These are phyloP conservation scores for Bagarius yarrelli DNA, from an alignment of 2,113 vertebrate species.

Conservation along the genomic window DNA sequence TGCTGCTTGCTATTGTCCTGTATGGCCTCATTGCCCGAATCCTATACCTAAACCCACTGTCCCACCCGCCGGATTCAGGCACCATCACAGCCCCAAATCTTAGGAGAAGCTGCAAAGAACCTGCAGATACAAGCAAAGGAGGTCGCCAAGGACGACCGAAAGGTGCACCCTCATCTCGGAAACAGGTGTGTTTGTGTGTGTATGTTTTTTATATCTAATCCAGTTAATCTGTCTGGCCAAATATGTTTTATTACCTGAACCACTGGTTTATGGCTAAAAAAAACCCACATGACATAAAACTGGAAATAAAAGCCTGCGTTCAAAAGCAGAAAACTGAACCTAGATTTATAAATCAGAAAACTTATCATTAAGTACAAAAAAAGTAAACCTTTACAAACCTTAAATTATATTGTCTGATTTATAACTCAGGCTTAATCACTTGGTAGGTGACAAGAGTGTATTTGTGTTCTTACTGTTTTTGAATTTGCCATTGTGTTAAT, in stretches of 20 bases:
- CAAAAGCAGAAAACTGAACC: neutral
- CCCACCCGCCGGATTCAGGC: slow-evolving; percentile 58
- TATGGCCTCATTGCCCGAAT: slow-evolving; percentile 74
- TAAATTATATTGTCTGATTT: neutral
- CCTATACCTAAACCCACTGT: slow-evolving; percentile 71
- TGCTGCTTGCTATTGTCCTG: slow-evolving; percentile 74
- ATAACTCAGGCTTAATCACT: neutral
- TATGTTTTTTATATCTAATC: slow-evolving; percentile 23
- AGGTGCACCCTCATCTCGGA: slow-evolving; percentile 71
- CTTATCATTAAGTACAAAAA: neutral
- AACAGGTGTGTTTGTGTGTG: slow-evolving; percentile 68
- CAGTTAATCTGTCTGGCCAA: slow-evolving; percentile 5
- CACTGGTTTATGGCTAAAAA: neutral
- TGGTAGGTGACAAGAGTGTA: neutral
- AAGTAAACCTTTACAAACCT: neutral
- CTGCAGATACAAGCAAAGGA: slow-evolving; percentile 42
- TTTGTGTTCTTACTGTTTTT: neutral
- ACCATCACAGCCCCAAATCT: slow-evolving; percentile 52
- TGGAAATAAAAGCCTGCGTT: neutral
- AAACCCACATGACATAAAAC: no score
- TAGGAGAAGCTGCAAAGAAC: slow-evolving; percentile 61
- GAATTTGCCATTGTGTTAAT: neutral
- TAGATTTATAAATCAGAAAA: neutral
- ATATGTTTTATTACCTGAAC: neutral
- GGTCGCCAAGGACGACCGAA: slow-evolving; percentile 58